A percentile compares a stretch with the other conserved stretches of the same genome.
phyloP scores from a whole-genome alignment of 92 coral and sea anemone species.

The Epizoanthus rinbou region DNA sequence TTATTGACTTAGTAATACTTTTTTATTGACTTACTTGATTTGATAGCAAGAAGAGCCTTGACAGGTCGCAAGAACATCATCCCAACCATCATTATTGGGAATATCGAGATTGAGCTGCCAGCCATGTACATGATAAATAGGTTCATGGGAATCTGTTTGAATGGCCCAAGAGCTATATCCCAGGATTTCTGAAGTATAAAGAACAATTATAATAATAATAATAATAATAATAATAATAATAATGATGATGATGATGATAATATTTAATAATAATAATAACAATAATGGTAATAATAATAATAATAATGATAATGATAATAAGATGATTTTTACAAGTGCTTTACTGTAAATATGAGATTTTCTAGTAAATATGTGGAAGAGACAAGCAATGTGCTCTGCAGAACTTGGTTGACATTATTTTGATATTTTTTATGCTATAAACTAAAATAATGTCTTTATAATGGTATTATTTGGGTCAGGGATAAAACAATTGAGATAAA shows the following conservation, averaged over 20 bases:
- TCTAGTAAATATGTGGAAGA: not conserved
- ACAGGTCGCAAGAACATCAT: conserved; percentile 99
- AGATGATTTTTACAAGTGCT: too few relatives aligned
- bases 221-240: not conserved
- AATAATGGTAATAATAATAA: not conserved
- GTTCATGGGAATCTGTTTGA: conserved; percentile 98
- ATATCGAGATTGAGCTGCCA: conserved; percentile 93
- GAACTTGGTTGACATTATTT: too few relatives aligned
- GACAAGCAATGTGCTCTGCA: too few relatives aligned
- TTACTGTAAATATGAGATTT: too few relatives aligned
- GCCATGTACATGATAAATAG: conserved; percentile 99
- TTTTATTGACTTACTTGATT: conserved; percentile 80
- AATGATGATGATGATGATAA: not conserved
- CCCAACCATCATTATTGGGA: conserved; percentile 99
- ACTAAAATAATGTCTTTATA: too few relatives aligned
- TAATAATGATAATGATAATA: not conserved
- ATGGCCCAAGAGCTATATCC: conserved; percentile 98
- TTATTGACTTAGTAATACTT: too few relatives aligned
- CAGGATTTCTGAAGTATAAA: conserved; percentile 90
- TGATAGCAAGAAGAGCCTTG: conserved; percentile 91
- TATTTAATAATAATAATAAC: not conserved
- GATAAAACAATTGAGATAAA: too few relatives aligned
- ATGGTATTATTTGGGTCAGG: too few relatives aligned
- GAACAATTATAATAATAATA: too few relatives aligned
- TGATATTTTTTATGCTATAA: too few relatives aligned